phyloP scores from a whole-genome alignment of 2,113 vertebrate species.

The Balaenoptera acutorostrata region DNA sequence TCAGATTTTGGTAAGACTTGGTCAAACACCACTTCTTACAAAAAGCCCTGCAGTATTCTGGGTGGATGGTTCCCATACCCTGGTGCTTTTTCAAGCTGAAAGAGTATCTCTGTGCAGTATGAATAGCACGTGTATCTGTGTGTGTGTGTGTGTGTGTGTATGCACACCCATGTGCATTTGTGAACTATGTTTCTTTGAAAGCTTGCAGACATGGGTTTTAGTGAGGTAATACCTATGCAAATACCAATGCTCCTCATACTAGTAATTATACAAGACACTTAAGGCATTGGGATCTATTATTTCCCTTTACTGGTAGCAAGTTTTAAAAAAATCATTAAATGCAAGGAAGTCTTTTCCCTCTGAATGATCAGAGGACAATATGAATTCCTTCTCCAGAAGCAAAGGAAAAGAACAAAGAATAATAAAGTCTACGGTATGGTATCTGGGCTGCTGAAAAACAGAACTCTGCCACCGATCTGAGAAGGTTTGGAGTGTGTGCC shows the following conservation, averaged over 20 bases:
- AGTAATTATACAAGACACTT: slow-evolving; percentile 61
- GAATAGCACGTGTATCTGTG: neutral
- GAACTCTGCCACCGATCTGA: slow-evolving; percentile 41
- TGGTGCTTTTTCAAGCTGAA: slow-evolving; percentile 51
- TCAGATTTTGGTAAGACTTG: slow-evolving; percentile 56
- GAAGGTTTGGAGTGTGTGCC: slow-evolving; percentile 68
- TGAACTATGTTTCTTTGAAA: slow-evolving; percentile 69
- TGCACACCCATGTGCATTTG: neutral
- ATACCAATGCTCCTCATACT: slow-evolving; percentile 66
- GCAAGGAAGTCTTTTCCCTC: neutral
- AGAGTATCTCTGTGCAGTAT: slow-evolving; percentile 63
- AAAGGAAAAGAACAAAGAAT: neutral
- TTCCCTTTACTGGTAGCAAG: neutral
- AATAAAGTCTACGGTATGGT: too few relatives aligned
- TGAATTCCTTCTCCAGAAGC: neutral
- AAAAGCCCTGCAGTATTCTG: neutral
- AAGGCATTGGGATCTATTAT: slow-evolving; percentile 57
- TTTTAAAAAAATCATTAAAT: neutral
- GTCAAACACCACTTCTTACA: slow-evolving; percentile 34
- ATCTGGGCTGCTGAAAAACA: neutral
- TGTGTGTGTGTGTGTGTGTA: accelerated
- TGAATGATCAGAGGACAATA: neutral
- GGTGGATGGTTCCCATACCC: slow-evolving; percentile 28
- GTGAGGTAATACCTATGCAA: slow-evolving; percentile 21
- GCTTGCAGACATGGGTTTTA: slow-evolving; percentile 70